Evolutionary conservation across 2,113 vertebrate species (phyloP), one percentile per base, ranked within the genome.

Genomic region (Athene cunicularia): DNA sequence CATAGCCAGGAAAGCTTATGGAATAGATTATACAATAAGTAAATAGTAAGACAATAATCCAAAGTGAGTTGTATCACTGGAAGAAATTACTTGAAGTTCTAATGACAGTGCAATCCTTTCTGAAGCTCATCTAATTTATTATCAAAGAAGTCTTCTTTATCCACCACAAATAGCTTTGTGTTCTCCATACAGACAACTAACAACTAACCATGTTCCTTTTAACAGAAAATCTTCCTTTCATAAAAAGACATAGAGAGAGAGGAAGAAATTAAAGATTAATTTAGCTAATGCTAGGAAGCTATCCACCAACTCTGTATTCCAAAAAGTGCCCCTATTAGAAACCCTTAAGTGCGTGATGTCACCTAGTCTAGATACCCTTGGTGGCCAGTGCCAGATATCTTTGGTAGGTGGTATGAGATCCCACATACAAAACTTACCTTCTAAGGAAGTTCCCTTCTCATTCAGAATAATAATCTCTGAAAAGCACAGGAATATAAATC

Each of bases 151-250:
- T 98, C 95, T 27, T 98, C 94, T 89, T 93, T 88, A 96, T 98
- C 96, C 14, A 98, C 95, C 71, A 98, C 97, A 74, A 98, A 95
- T 9, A 98, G 74, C 79, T 98, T 98, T 1, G 97, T 96, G 45
- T 98, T 98, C 37, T 98, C 97, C 97, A 98, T 89, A 63, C 96
- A 98, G 83, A 98, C 91, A 58, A 98, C 81, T 98, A 86, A 97
- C 37, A 33, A 86, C 88, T 93, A 90, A 94, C 58, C 56, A n/a
- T 32, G 73, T 45, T 37, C 85, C 53, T 63, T 74, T 97, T 59
- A 98, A 88, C 26, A 98, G 80, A 41, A 90, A 95, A 86, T 97
- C 91, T 82, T 98, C 97, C 96, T 98, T 88, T 84, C 72, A 63
- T 1, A 37, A 23, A 1, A 6, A 83, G 77, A 91, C 0, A 1